Evolutionary conservation across 2,888 invertebrate species (phyloP).

Genomic region (Meteorus colon): DNA sequence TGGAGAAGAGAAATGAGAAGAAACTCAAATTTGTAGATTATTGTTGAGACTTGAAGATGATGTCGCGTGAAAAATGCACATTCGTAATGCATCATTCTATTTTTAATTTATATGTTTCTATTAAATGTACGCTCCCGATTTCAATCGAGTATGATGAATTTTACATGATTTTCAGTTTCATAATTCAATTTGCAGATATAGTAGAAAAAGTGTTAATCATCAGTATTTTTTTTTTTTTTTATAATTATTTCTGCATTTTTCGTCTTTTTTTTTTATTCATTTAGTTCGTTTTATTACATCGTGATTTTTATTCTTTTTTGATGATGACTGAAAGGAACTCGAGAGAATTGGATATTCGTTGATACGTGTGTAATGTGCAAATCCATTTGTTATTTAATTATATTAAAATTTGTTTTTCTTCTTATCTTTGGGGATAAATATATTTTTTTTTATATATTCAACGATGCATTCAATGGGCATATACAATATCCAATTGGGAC

Average conservation of each 20-base stretch:
- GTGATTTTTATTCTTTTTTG: constrained; percentile 35
- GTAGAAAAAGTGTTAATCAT: constrained; percentile 36
- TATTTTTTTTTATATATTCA: background rate
- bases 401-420: constrained; percentile 32
- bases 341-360: constrained; percentile 53
- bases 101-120: background rate
- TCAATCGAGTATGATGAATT: constrained; percentile 8
- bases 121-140: background rate
- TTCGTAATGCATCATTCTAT: background rate
- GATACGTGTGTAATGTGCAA: constrained; percentile 51
- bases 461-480: background rate
- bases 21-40: background rate
- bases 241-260: background rate
- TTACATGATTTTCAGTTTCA: background rate
- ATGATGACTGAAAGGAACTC: constrained; percentile 42
- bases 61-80: background rate
- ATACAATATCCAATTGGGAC: constrained; percentile 10
- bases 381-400: constrained; percentile 33
- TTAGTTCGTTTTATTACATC: constrained; percentile 32
- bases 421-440: constrained; percentile 26
- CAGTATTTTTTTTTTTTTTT: constrained; percentile 34
- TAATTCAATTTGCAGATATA: constrained; percentile 10
- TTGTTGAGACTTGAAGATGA: background rate
- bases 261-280: constrained; percentile 36
- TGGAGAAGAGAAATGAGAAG: background rate